Evolutionary conservation across 2,888 invertebrate genomes (phyloP), one percentile per base, ranked within the genome.

Genomic region (Cancer borealis): DNA sequence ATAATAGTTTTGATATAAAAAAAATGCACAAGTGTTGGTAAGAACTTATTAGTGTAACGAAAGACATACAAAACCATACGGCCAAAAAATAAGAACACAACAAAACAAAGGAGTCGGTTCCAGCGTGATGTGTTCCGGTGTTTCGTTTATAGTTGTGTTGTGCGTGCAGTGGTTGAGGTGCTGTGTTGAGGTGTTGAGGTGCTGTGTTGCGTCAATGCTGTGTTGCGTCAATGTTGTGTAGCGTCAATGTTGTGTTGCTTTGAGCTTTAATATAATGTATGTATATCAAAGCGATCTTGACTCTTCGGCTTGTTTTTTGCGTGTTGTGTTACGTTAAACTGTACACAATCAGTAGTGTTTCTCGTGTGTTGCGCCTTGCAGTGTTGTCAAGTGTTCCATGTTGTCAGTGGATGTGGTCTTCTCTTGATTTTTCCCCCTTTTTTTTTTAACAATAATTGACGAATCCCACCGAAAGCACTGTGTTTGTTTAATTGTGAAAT

Each of bases 401-500:
- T 66, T n/a, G n/a, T n/a, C 66, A 66, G 21, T 66, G 66, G 4
- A n/a, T 66, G 21, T 66, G 21, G 66, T 21, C 66, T 1, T 66
- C n/a, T n/a, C 66, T 3, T 2, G 39, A 39, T 66, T 66, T n/a
- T n/a, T 6, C 1, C 14, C 3, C 12, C 14, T 2, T 66, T 66
- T 3, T n/a, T 66, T 66, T 14, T 17, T 21, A n/a, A 66, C 66
- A 66, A 66, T 66, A 66, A n/a, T 66, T 66, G n/a, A 66, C 66
- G 66, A 66, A 66, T n/a, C 66, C n/a, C 66, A 66, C 21, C 66
- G 66, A 66, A 66, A 66, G 66, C 66, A 66, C 66, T 66, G 66
- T 66, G 66, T 66, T n/a, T 66, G 66, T 79, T 26, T 30, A 79
- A 12, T 30, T 12, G 79, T 79, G 79, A 79, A 79, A 79, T 26